These are phyloP conservation scores for Desoria tigrina DNA, from an alignment of 2,888 invertebrate species.

Conservation along the genomic window DNA sequence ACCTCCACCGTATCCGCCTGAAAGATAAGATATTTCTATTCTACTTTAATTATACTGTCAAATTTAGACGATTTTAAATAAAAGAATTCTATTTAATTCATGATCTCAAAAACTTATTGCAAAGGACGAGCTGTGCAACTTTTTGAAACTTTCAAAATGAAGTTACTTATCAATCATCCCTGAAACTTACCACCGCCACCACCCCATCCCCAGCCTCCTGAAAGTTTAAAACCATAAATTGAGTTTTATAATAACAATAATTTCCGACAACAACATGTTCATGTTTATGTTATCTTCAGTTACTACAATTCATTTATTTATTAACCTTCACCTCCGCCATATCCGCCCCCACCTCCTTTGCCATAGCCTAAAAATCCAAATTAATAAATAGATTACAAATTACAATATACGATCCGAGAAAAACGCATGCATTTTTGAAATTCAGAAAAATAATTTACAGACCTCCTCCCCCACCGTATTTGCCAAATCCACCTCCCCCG, in stretches of 20 bases:
- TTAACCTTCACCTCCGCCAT: constrained; percentile 18
- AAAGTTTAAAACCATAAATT: not conserved
- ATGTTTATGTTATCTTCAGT: not conserved
- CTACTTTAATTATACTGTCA: too few relatives aligned
- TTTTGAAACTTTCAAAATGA: too few relatives aligned
- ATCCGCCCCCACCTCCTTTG: constrained; percentile 21
- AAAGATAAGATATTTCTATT: constrained; percentile 14
- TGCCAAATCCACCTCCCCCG: not conserved
- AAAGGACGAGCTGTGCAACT: too few relatives aligned
- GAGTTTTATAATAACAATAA: too few relatives aligned
- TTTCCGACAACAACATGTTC: too few relatives aligned
- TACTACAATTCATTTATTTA: not conserved
- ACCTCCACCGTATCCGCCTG: constrained; percentile 20
- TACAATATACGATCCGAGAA: too few relatives aligned
- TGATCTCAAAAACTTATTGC: too few relatives aligned
- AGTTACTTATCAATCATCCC: too few relatives aligned
- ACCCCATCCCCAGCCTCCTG: constrained; percentile 7
- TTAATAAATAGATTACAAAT: too few relatives aligned
- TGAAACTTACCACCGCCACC: not conserved
- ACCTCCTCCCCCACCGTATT: constrained; percentile 9
- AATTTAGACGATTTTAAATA: not conserved
- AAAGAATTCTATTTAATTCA: too few relatives aligned
- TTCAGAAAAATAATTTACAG: too few relatives aligned
- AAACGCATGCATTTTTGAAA: too few relatives aligned
- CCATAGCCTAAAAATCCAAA: constrained; percentile 18